A percentile compares a stretch with the other conserved stretches of the same genome.
Conservation (phyloP, 2,888 invertebrate genomes). For the Dynastes maya region DNA sequence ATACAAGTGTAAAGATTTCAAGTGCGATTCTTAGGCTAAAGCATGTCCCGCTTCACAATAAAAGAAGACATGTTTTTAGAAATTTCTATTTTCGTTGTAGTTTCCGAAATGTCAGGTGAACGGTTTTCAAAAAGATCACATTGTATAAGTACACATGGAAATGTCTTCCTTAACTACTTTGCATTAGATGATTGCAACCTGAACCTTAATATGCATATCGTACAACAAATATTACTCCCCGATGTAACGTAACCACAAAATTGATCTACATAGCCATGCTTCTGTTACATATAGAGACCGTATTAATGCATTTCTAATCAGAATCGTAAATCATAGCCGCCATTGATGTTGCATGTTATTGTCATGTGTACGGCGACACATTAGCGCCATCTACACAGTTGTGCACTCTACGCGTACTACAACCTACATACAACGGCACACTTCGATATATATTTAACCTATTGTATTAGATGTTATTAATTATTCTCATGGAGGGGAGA, state of each 20-base stretch:
- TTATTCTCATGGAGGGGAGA: slow-evolving; percentile 21
- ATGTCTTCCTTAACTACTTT: too few relatives aligned
- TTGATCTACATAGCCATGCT: not conserved
- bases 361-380: slow-evolving; percentile 53
- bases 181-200: too few relatives aligned
- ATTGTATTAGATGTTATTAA: slow-evolving; percentile 48
- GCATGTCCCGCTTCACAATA: too few relatives aligned
- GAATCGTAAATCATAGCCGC: slow-evolving; percentile 54
- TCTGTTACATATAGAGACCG: not conserved
- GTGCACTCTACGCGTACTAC: slow-evolving; percentile 50
- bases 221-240: not conserved
- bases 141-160: too few relatives aligned
- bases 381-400: slow-evolving; percentile 56
- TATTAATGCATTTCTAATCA: slow-evolving; percentile 51
- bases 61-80: too few relatives aligned
- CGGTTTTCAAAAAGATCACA: too few relatives aligned
- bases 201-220: not conserved
- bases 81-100: too few relatives aligned
- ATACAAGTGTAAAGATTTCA: too few relatives aligned
- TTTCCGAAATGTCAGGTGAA: too few relatives aligned
- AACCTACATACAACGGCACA: slow-evolving; percentile 11
- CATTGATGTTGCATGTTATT: slow-evolving; percentile 55
- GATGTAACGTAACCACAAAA: not conserved
- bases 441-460: slow-evolving; percentile 46
- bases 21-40: too few relatives aligned